phyloP scores from a whole-genome alignment of 2,888 invertebrate species.

The Sarcophaga variegata region DNA sequence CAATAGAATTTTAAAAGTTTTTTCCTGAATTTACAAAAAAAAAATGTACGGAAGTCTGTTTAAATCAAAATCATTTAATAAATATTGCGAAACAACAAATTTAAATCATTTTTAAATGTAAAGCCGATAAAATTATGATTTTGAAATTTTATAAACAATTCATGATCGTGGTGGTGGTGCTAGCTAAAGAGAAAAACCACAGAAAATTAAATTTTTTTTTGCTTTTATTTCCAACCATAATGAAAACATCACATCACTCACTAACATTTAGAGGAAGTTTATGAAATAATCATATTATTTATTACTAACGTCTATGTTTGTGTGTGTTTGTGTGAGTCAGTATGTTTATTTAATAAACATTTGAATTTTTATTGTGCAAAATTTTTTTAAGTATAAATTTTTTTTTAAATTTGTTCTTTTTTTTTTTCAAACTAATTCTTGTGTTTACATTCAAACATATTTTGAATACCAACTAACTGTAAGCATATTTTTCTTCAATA shows the following conservation, averaged over 20 bases:
- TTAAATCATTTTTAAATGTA: too few relatives aligned
- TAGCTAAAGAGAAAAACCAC: too few relatives aligned
- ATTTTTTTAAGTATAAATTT: neutral
- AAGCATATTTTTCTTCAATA: too few relatives aligned
- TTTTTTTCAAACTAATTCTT: neutral
- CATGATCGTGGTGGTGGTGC: too few relatives aligned
- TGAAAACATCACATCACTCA: slow-evolving; percentile 10
- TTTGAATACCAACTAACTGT: neutral
- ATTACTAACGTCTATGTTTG: neutral
- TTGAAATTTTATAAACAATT: too few relatives aligned
- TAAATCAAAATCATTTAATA: too few relatives aligned
- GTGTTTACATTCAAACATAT: neutral
- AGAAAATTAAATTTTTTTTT: neutral
- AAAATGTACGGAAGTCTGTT: too few relatives aligned
- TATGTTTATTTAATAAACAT: slow-evolving; percentile 6
- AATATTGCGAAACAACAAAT: too few relatives aligned
- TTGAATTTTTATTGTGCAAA: slow-evolving; percentile 1
- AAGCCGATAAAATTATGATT: too few relatives aligned
- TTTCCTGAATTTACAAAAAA: too few relatives aligned
- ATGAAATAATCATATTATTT: neutral
- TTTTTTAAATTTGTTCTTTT: neutral
- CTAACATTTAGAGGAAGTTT: slow-evolving; percentile 11
- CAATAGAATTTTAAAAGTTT: too few relatives aligned
- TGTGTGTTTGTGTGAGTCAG: neutral
- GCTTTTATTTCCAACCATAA: neutral